Evolutionary conservation across 2,888 invertebrate genomes (phyloP), one percentile per base, ranked within the genome.

Genomic region (Molanna angustata): DNA sequence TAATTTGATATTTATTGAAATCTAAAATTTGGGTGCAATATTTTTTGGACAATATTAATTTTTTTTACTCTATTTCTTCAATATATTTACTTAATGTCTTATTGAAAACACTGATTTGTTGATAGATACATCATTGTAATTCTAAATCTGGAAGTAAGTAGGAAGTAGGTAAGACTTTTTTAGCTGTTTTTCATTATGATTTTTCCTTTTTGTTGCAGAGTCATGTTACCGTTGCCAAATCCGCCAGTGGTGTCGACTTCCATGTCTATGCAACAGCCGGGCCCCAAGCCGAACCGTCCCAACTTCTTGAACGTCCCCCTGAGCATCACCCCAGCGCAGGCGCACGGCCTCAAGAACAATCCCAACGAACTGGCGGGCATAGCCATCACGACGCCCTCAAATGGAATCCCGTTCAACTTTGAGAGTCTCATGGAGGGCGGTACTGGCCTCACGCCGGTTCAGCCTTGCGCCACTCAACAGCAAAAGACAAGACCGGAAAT

Each of bases 381-480:
- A 59, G 83, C 90, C 63, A 91, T 94, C 64, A 88, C 86, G 58
- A 92, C 92, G 9, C 94, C 94, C 0, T 90, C 92, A 57, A 86
- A 85, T 64, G 94, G 91, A 45, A 85, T 91, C 61, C 86, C 85
- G 62, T 91, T 94, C 73, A 93, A 92, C 71, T 94, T 92, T 69
- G 94, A 95, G 65, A 90, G 90, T 61, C 79, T 95, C 56, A 92
- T 94, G 89, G 93, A 92, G 64, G 93, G 93, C 45, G 93, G 94
- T 64, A 93, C 94, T 2, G 94, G 94, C 0, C 76, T 95, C 43
- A 94, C 94, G 4, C 94, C 94, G 0, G 84, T 81, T 43, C 82
- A 81, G 50, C 88, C 88, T 1, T 90, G 90, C 73, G 86, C 87
- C 56, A 84, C 84, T 60, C 89, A 90, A 69, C 86, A 86, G 67